These are phyloP conservation scores for Drosophila kambysellisi DNA, from an alignment of 2,888 invertebrate species.

Conservation along the genomic window DNA sequence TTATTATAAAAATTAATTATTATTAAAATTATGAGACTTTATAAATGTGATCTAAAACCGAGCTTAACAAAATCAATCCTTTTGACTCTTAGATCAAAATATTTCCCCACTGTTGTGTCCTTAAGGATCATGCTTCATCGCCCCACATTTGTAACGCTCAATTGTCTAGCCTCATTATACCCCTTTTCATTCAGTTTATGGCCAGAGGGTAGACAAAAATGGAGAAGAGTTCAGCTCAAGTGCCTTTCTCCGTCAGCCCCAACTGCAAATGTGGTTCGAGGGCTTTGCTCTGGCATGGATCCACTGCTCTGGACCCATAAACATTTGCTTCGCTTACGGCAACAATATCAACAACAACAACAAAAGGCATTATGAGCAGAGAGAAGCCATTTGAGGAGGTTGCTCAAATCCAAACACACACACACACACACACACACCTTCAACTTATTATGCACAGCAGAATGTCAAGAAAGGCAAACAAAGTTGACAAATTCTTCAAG, in stretches of 20 bases:
- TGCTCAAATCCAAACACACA: slow-evolving; percentile 6
- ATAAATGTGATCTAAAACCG: too few species aligned
- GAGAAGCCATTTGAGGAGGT: slow-evolving; percentile 39
- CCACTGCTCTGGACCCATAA: slow-evolving; percentile 42
- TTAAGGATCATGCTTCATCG: background rate
- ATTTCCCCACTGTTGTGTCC: background rate
- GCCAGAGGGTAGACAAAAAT: slow-evolving; percentile 21
- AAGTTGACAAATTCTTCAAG: slow-evolving; percentile 33
- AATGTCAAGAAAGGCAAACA: slow-evolving; percentile 17
- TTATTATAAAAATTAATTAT: too few species aligned
- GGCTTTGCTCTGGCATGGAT: slow-evolving; percentile 45
- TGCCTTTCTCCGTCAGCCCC: slow-evolving; percentile 67
- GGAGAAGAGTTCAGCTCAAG: slow-evolving; percentile 57
- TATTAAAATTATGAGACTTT: too few species aligned
- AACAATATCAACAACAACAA: slow-evolving; percentile 25
- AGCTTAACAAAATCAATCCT: too few species aligned
- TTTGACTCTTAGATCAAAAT: background rate
- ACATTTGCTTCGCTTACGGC: slow-evolving; percentile 38
- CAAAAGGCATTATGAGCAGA: slow-evolving; percentile 35
- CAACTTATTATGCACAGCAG: slow-evolving; percentile 61
- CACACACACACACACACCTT: slow-evolving; percentile 15
- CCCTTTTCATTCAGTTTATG: too few species aligned
- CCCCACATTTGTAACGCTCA: background rate
- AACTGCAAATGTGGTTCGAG: slow-evolving; percentile 35
- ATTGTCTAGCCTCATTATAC: background rate